These are phyloP conservation scores for Bagarius yarrelli DNA, from an alignment of 2,113 vertebrate genomes.

Conservation along the genomic window DNA sequence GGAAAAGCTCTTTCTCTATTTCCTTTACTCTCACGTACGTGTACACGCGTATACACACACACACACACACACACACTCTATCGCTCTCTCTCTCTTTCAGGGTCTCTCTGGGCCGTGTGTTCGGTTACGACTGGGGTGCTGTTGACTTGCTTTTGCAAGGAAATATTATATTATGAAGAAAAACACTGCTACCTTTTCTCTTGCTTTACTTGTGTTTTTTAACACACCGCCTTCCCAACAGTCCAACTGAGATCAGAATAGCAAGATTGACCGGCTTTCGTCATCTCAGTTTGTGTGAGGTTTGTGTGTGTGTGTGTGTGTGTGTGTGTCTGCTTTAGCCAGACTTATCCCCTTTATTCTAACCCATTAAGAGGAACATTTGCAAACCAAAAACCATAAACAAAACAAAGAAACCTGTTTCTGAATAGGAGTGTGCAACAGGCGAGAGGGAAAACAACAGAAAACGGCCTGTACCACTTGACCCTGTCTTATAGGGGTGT, in stretches of 20 bases:
- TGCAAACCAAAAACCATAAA: slow-evolving; percentile 63
- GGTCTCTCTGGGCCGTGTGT: neutral
- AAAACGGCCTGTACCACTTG: slow-evolving; percentile 72
- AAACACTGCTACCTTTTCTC: slow-evolving; percentile 32
- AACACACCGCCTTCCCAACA: neutral
- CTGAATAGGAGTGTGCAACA: slow-evolving; percentile 51
- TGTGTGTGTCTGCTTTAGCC: slow-evolving; percentile 4
- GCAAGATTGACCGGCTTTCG: neutral
- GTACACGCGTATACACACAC: neutral
- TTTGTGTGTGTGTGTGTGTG: slow-evolving; percentile 13
- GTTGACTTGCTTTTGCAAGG: slow-evolving; percentile 38
- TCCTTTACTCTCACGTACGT: slow-evolving; percentile 7
- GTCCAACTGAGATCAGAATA: slow-evolving; percentile 7
- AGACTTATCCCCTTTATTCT: slow-evolving; percentile 30
- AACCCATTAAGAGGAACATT: slow-evolving; percentile 50
- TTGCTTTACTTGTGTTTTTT: slow-evolving; percentile 23
- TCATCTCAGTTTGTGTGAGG: neutral
- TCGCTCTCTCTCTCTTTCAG: no score
- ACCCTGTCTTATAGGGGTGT: slow-evolving; percentile 60
- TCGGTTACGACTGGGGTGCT: slow-evolving; percentile 8
- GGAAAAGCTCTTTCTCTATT: slow-evolving; percentile 23
- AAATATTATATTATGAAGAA: slow-evolving; percentile 51
- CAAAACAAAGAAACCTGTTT: slow-evolving; percentile 57
- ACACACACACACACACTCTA: slow-evolving; percentile 3
- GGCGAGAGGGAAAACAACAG: slow-evolving; percentile 61